These are phyloP conservation scores for Rhabdomys dilectus DNA, from an alignment of 2,113 vertebrate species.

Conservation along the genomic window DNA sequence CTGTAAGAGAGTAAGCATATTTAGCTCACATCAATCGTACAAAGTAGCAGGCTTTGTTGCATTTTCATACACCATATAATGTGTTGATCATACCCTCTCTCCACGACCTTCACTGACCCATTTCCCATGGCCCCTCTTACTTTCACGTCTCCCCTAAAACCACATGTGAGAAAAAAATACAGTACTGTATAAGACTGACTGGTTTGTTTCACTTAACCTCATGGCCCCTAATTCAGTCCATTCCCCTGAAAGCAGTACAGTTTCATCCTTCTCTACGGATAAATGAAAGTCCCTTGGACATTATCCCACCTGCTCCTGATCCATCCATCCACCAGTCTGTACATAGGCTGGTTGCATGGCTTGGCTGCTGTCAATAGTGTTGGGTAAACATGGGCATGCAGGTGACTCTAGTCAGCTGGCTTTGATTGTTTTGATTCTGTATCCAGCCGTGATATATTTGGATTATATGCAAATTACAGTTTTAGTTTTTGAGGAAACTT, in stretches of 20 bases:
- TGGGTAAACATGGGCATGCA: neutral
- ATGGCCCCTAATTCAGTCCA: neutral
- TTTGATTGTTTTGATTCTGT: neutral
- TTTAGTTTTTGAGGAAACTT: neutral
- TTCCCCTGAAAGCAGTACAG: neutral
- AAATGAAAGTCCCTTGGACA: neutral
- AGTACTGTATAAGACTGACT: neutral
- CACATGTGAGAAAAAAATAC: neutral
- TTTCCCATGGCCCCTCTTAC: too few species aligned
- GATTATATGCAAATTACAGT: neutral
- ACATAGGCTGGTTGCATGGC: neutral
- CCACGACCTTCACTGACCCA: neutral
- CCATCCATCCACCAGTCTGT: neutral
- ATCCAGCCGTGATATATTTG: neutral
- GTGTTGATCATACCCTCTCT: neutral
- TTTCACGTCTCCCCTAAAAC: neutral
- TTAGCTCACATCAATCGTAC: too few species aligned
- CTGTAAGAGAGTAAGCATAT: too few species aligned
- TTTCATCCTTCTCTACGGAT: neutral
- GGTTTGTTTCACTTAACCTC: neutral
- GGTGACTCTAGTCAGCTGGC: neutral
- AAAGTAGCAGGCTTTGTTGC: neutral
- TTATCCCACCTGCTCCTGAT: neutral
- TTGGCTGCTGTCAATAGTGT: neutral
- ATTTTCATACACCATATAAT: neutral